Evolutionary conservation across 2,797 vertebrate genomes (phyloP), one percentile per base, ranked within the genome.

Genomic region (Scleropages formosus): DNA sequence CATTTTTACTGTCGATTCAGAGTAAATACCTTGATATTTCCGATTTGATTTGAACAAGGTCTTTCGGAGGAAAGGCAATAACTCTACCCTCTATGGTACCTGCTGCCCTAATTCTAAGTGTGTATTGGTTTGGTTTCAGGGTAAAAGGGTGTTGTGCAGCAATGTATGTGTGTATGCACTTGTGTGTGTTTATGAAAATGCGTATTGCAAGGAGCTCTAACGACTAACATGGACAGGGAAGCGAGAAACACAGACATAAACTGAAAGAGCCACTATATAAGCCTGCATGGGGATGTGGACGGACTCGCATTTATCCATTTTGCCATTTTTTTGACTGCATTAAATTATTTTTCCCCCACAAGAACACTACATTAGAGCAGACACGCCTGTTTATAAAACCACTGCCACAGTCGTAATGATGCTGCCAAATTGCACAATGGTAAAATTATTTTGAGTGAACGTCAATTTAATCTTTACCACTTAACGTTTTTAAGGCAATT

Each of bases 271-370:
- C 18, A 7, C 27, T n/a, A 26, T 39, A n/a, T 31, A 16, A 8
- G 63, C 18, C 27, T 65, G 26, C 27, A n/a, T 16, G 64, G 13
- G 39, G 39, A 66, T 65, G 39, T 44, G 20, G 62, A 51, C 24
- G 18, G 15, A 18, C 47, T 53, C 26, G 15, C 24, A 49, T 53
- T 74, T 47, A 64, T 63, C 72, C 46, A 74, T 74, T 47, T 44
- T 60, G 44, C 46, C 3, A 49, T 69, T 69, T 56, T 56, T 61
- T 59, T 63, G 11, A 20, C 64, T 60, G 31, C 39, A 4, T 47
- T 26, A 59, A 53, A 53, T 20, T n/a, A 61, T 61, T 61, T 15
- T 31, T 71, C 15, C 49, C 13, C 51, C 70, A 6, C 16, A 2
- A 20, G 26, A 6, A 8, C n/a, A 46, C 72, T 65, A 8, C 20